A percentile compares a stretch with the other conserved stretches of the same genome.
Evolutionary conservation across 2,113 vertebrate species (phyloP).

Genomic region (Rhodinocichla rosea): DNA sequence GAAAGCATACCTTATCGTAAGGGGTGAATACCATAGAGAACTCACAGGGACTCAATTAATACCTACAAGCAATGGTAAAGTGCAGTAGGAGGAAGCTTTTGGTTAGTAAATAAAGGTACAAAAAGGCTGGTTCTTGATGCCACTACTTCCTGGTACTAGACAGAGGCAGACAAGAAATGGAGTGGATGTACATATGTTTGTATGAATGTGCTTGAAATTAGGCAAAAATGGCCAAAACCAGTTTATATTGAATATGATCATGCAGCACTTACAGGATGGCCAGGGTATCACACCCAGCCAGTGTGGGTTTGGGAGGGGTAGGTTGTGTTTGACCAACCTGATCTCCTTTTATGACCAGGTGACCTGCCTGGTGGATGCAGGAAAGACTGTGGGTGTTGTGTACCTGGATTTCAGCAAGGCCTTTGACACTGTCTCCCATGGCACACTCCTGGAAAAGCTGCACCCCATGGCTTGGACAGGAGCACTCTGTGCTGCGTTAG

Average conservation of each 20-base stretch:
- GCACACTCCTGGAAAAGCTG: not conserved
- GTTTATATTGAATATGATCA: not conserved
- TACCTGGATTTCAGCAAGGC: not conserved
- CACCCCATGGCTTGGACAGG: not conserved
- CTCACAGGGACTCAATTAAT: not conserved
- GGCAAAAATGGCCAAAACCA: not conserved
- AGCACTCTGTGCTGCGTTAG: not conserved
- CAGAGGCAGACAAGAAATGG: not conserved
- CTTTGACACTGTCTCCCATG: not conserved
- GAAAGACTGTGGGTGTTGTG: not conserved
- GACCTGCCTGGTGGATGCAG: fast-evolving
- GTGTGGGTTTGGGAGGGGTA: not conserved
- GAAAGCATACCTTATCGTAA: not conserved
- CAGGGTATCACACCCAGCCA: not conserved
- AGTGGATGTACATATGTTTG: not conserved
- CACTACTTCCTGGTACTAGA: not conserved
- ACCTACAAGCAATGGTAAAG: not conserved
- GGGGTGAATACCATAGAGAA: not conserved
- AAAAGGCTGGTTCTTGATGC: not conserved
- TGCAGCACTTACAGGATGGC: not conserved
- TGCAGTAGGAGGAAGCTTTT: not conserved
- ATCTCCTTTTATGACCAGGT: not conserved
- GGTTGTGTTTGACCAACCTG: fast-evolving
- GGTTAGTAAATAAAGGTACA: not conserved
- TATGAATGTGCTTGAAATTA: not conserved